These are phyloP conservation scores for Arbacia lixula DNA, from an alignment of 53 echinoderm and acorn worm species.

Conservation along the genomic window DNA sequence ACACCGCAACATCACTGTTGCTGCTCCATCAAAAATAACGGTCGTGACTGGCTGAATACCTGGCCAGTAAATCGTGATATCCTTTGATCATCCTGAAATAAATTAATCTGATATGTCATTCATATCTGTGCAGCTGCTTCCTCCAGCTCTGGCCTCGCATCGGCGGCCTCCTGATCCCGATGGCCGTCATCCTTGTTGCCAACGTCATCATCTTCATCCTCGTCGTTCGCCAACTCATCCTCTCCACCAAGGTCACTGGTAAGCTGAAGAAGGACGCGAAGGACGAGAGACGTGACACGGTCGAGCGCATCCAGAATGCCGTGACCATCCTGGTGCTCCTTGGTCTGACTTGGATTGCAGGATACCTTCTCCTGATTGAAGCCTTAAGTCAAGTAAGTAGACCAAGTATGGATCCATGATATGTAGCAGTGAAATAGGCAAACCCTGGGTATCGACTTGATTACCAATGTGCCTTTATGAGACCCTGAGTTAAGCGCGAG, in stretches of 20 bases:
- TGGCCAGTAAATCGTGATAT: too few species aligned
- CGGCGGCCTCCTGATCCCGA: slow-evolving; percentile 31
- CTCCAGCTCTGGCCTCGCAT: slow-evolving; percentile 23
- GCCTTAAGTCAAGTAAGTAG: not conserved
- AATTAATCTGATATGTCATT: too few species aligned
- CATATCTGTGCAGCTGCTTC: slow-evolving; percentile 37
- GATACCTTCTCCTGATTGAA: slow-evolving; percentile 18
- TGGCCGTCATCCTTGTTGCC: slow-evolving; percentile 11
- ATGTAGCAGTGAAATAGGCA: too few species aligned
- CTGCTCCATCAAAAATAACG: too few species aligned
- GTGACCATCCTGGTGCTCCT: slow-evolving; percentile 23
- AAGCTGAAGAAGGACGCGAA: slow-evolving; percentile 22
- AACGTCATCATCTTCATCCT: slow-evolving; percentile 29
- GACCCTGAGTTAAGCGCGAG: too few species aligned
- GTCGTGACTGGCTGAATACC: too few species aligned
- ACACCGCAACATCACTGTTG: too few species aligned
- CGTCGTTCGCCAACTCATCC: slow-evolving; percentile 14
- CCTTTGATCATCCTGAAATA: too few species aligned
- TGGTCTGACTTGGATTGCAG: slow-evolving; percentile 28
- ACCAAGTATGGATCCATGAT: too few species aligned
- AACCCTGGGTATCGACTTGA: too few species aligned
- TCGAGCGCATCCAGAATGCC: slow-evolving; percentile 43
- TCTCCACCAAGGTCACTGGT: slow-evolving; percentile 4
- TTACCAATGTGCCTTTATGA: too few species aligned
- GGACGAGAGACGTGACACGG: slow-evolving; percentile 3